Evolutionary conservation across 37 sponge, comb jelly and placozoan species (phyloP).

Genomic region (Cladorhizidae sp.): DNA sequence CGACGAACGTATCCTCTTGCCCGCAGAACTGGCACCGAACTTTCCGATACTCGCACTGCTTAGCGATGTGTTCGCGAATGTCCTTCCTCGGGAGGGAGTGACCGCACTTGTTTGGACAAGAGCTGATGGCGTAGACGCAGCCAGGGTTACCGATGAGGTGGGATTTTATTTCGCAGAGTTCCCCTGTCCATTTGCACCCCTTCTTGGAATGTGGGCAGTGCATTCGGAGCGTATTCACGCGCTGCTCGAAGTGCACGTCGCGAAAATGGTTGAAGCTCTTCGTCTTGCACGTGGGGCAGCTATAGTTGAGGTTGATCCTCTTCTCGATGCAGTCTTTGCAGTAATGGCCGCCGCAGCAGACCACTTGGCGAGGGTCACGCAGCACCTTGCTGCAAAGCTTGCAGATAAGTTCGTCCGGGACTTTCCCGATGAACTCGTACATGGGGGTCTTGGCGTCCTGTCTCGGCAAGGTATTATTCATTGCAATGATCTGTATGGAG

Average conservation of each 20-base stretch:
- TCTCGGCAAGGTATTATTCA: conserved; percentile 20
- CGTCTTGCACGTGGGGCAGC: conserved; percentile 68
- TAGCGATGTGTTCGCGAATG: conserved; percentile 34
- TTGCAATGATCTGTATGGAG: conserved; percentile 38
- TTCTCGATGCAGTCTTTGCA: conserved; percentile 60
- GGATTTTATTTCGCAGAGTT: conserved; percentile 12
- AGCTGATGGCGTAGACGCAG: conserved; percentile 28
- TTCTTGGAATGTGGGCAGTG: conserved; percentile 54
- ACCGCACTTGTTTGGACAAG: conserved; percentile 61
- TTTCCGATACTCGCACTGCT: conserved; percentile 38
- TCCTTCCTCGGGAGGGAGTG: conserved; percentile 16
- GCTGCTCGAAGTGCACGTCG: conserved; percentile 52
- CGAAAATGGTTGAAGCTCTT: conserved; percentile 57
- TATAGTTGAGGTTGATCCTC: conserved; percentile 27
- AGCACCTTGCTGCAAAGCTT: conserved; percentile 50
- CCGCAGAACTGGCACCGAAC: conserved; percentile 61
- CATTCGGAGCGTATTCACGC: conserved; percentile 27
- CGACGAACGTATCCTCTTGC: conserved; percentile 30
- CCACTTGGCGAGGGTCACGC: conserved; percentile 60
- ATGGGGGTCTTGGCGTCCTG: conserved; percentile 10
- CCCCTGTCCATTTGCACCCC: conserved; percentile 66
- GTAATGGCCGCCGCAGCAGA: conserved; percentile 74
- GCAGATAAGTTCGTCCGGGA: conserved; percentile 59
- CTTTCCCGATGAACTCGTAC: conserved; percentile 56
- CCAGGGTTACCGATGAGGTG: conserved; percentile 40